A percentile compares a stretch with the other conserved stretches of the same genome.
These are phyloP conservation scores for Coelopa pilipes DNA, from an alignment of 2,888 invertebrate genomes.

Conservation along the genomic window DNA sequence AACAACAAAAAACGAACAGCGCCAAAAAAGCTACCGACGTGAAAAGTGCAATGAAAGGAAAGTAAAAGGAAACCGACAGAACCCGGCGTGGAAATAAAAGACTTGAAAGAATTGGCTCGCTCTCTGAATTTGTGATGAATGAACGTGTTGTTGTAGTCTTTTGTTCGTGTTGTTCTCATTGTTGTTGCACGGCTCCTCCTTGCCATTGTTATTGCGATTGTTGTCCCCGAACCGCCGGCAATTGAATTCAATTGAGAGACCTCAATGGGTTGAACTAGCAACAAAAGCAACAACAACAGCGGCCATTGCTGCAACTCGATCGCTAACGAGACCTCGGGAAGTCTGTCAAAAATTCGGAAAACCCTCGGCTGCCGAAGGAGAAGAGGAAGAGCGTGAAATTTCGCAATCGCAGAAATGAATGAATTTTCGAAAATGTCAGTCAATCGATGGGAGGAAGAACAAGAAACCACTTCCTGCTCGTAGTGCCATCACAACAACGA, in stretches of 20 bases:
- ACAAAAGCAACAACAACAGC: too few species aligned
- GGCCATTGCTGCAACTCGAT: background rate
- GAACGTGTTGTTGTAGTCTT: too few species aligned
- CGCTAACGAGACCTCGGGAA: background rate
- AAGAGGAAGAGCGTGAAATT: background rate
- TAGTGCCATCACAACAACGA: too few species aligned
- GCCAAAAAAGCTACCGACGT: too few species aligned
- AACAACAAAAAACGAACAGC: too few species aligned
- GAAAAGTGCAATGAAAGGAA: too few species aligned
- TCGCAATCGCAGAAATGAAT: background rate
- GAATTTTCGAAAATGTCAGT: constrained; percentile 7
- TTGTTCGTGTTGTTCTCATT: constrained; percentile 6
- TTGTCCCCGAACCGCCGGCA: constrained; percentile 17
- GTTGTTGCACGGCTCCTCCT: constrained; percentile 22
- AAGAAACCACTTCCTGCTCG: too few species aligned
- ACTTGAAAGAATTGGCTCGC: constrained; percentile 20
- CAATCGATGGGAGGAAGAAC: background rate
- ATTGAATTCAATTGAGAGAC: constrained; percentile 32
- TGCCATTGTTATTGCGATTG: constrained; percentile 6
- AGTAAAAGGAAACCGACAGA: too few species aligned
- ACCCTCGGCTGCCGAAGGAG: background rate
- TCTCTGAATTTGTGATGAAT: background rate
- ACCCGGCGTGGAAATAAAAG: background rate
- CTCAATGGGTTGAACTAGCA: constrained; percentile 8
- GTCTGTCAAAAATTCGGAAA: constrained; percentile 1